Evolutionary conservation across 2,797 vertebrate species (phyloP).

Genomic region (Muscicapa striata): DNA sequence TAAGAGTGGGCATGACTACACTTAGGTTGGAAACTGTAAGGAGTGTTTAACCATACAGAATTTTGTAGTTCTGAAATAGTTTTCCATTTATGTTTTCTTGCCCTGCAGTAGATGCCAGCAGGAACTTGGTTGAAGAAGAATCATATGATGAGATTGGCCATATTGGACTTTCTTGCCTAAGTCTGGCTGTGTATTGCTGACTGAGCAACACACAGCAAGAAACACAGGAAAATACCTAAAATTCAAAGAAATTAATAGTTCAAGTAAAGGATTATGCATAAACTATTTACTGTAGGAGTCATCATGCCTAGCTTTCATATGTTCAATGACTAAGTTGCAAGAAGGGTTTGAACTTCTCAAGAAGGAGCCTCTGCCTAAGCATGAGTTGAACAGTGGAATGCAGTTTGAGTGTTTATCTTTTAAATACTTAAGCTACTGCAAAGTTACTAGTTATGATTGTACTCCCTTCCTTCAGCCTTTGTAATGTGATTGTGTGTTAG

Average conservation of each 20-base stretch:
- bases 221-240: background rate
- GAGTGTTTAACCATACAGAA: background rate
- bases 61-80: background rate
- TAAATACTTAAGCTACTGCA: background rate
- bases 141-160: rapidly evolving
- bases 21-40: background rate
- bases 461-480: background rate
- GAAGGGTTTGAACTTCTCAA: background rate
- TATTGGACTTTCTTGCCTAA: background rate
- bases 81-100: background rate
- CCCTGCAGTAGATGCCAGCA: background rate
- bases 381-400: background rate
- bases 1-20: background rate
- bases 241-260: background rate
- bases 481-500: background rate
- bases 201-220: background rate
- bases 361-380: rapidly evolving
- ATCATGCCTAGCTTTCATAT: background rate
- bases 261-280: background rate
- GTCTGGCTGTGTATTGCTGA: background rate
- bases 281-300: background rate
- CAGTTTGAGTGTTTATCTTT: background rate
- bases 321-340: background rate
- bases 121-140: background rate
- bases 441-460: background rate